Evolutionary conservation across 2,888 invertebrate species (phyloP).

Genomic region (Parascotia fuliginaria): DNA sequence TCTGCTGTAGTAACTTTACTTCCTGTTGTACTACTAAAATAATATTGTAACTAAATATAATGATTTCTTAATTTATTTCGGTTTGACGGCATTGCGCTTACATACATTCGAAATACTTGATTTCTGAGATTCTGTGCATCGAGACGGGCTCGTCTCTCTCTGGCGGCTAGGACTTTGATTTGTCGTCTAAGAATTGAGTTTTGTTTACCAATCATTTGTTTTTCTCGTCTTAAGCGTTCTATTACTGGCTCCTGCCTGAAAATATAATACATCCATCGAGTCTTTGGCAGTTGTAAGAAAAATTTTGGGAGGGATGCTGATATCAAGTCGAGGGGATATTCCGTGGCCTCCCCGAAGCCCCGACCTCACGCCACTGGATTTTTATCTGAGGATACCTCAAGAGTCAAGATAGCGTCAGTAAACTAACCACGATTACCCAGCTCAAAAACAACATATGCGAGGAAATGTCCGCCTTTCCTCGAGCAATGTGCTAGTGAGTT

Average conservation of each 20-base stretch:
- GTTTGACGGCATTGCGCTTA: conserved; percentile 1
- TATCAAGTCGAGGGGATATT: too few species aligned
- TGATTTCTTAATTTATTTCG: background rate
- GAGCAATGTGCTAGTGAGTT: too few species aligned
- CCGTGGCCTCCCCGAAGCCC: too few species aligned
- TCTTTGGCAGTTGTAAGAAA: too few species aligned
- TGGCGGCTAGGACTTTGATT: conserved; percentile 74
- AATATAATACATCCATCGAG: too few species aligned
- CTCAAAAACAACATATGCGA: too few species aligned
- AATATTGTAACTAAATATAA: background rate
- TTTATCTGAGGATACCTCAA: too few species aligned
- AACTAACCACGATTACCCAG: too few species aligned
- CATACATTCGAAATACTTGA: conserved; percentile 77
- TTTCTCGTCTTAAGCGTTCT: conserved; percentile 77
- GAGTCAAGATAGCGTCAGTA: too few species aligned
- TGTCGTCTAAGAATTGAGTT: conserved; percentile 76
- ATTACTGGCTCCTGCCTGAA: conserved; percentile 78
- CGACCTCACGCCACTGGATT: too few species aligned
- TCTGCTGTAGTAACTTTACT: conserved; percentile 70
- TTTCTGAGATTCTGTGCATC: conserved; percentile 80
- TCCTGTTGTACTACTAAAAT: conserved; percentile 71
- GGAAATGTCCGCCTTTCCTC: too few species aligned
- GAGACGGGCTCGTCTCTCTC: conserved; percentile 73
- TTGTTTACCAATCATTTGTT: conserved; percentile 74
- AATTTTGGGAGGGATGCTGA: too few species aligned